Evolutionary conservation across 2,113 vertebrate species (phyloP).

Genomic region (Phaethon lepturus): DNA sequence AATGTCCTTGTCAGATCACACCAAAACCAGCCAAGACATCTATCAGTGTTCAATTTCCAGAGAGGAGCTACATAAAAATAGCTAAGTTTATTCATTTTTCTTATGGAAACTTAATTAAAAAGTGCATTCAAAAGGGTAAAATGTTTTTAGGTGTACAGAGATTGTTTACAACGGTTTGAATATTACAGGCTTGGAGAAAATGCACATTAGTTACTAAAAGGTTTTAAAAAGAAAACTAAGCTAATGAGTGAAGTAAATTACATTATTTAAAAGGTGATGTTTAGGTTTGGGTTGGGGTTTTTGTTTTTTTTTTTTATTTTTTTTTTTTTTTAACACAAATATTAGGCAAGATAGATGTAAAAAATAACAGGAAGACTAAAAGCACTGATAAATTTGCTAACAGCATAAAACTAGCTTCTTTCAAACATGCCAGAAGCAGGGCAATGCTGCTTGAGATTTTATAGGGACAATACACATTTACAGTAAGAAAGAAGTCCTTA

Average conservation of each 20-base stretch:
- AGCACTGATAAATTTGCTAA: background rate
- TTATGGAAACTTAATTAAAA: background rate
- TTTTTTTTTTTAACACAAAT: background rate
- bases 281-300: background rate
- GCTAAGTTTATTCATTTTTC: background rate
- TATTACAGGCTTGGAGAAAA: background rate
- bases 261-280: background rate
- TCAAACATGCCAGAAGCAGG: background rate
- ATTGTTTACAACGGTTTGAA: background rate
- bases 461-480: background rate
- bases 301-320: background rate
- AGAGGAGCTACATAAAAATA: background rate
- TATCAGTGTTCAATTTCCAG: background rate
- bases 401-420: background rate
- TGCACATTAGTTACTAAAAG: background rate
- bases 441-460: background rate
- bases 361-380: background rate
- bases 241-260: background rate
- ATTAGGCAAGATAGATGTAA: background rate
- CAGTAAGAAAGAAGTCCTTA: background rate
- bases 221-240: background rate
- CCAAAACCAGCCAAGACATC: background rate
- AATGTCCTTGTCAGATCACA: background rate
- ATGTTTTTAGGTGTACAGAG: rapidly evolving
- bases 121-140: background rate